Evolutionary conservation across 2,888 invertebrate species (phyloP), one percentile per base, ranked within the genome.

Genomic region (Blastobasis lacticolella): DNA sequence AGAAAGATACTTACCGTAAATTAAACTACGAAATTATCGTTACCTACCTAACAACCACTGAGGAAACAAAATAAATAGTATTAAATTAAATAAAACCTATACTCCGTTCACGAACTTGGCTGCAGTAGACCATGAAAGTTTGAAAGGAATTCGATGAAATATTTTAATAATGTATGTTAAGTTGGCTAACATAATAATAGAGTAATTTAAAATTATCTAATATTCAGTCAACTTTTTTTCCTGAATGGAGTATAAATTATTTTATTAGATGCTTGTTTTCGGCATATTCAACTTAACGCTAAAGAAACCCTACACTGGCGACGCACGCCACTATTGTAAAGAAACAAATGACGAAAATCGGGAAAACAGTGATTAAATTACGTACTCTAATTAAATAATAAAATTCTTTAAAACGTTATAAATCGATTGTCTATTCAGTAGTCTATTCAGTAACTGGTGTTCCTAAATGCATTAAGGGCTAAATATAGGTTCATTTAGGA

Each of bases 391-490:
- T 59, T 41, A 37, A 49, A 38, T 48, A 67, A 60, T 60, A 61
- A 61, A 60, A 62, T 71, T 45, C 48, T 66, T 64, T 66, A 60
- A 63, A 70, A 58, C 66, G 73, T 67, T 71, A 76, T 62, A 67
- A 72, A 69, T 67, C 23, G 69, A 69, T 69, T 71, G 64, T 70
- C 71, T 73, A 75, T 65, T 60, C 23, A 63, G 59, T 66, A 62
- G 64, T 70, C 71, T 73, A 75, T 65, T 60, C 23, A 63, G 59
- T 66, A 62, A 69, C 59, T 57, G 58, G 67, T 59, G 71, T 74
- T 73, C 69, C 81, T 83, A 85, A 85, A 85, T 84, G 84, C 84
- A 73, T 57, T 62, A 56, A 68, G 61, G 78, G 74, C 68, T 66
- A 73, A 71, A 67, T 51, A 69, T 65, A 65, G 75, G 74, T 71